A percentile compares a stretch with the other conserved stretches of the same genome.
Conservation (phyloP, 1,140 invertebrate genomes). For the Leptopilina clavipes region DNA sequence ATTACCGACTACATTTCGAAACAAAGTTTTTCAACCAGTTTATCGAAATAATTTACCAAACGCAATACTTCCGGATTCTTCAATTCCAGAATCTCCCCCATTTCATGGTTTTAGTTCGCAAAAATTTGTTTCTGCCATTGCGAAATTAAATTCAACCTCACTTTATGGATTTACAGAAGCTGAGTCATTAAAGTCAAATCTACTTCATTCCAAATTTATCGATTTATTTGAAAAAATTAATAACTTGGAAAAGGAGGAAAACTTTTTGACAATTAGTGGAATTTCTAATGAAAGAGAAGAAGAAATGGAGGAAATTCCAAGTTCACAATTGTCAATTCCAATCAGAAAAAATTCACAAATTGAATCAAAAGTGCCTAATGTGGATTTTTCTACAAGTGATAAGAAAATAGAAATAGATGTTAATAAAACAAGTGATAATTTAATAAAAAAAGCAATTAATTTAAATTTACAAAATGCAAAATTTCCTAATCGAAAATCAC, state of each 20-base stretch:
- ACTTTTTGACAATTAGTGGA: no score
- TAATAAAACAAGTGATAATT: background rate
- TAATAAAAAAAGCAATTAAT: background rate
- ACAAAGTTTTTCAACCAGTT: no score
- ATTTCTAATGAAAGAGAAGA: no score
- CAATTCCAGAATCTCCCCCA: background rate
- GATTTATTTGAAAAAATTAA: no score
- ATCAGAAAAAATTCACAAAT: no score
- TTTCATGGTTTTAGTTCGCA: slow-evolving; percentile 46
- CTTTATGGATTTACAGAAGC: background rate
- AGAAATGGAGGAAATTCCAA: background rate
- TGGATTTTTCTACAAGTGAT: slow-evolving; percentile 68
- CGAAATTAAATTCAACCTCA: background rate
- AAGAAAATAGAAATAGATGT: slow-evolving; percentile 53
- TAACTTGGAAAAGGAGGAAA: no score
- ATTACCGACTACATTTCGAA: background rate
- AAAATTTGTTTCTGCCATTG: background rate
- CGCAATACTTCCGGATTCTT: background rate
- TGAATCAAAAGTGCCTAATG: background rate
- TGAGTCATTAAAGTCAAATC: no score
- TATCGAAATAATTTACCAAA: no score
- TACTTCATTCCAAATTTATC: background rate
- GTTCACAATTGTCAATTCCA: no score
- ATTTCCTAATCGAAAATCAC: background rate
- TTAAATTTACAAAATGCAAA: slow-evolving; percentile 15